Evolutionary conservation across 2,113 vertebrate genomes (phyloP).

Genomic region (Alexandromys fortis): DNA sequence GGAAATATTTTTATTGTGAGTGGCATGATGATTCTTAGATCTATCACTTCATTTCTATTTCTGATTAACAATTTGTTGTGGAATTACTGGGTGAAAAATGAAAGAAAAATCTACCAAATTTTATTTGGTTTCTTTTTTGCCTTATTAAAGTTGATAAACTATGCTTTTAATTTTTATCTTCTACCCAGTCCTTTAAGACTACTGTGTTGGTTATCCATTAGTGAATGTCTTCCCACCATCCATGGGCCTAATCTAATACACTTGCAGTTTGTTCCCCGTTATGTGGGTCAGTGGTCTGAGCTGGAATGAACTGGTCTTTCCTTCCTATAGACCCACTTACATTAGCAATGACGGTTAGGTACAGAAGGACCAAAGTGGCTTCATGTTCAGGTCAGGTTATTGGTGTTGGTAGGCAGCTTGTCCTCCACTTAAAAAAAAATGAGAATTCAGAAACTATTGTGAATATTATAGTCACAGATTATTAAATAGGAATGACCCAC

Average conservation of each 20-base stretch:
- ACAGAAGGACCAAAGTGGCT: neutral
- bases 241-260: neutral
- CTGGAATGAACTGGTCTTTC: neutral
- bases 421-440: neutral
- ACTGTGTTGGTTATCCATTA: neutral
- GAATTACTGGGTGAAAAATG: neutral
- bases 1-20: neutral
- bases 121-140: neutral
- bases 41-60: no score
- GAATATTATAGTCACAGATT: neutral
- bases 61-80: no score
- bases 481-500: neutral
- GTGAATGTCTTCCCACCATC: neutral
- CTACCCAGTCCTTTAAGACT: neutral
- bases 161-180: neutral
- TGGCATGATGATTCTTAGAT: no score
- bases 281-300: neutral
- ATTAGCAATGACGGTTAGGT: neutral
- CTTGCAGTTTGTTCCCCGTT: neutral
- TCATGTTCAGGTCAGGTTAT: neutral
- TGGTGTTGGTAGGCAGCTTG: neutral
- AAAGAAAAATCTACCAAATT: neutral
- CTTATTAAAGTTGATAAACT: conserved; percentile 17
- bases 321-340: neutral
- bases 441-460: neutral